phyloP scores from a whole-genome alignment of 1,140 invertebrate genomes.

The Manduca sexta region DNA sequence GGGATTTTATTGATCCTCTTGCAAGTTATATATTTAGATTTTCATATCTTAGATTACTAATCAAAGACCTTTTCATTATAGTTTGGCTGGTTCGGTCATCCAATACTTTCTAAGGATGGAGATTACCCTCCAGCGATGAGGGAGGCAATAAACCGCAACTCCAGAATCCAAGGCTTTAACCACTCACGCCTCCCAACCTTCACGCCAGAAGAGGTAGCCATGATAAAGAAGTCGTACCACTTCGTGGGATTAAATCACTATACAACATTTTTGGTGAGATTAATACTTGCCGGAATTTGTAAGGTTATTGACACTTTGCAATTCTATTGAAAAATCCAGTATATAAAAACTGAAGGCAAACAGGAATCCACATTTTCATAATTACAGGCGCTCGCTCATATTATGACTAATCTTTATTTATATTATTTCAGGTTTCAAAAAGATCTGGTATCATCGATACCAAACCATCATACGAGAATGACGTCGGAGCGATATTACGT shows the following conservation, averaged over 20 bases:
- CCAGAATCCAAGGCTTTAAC: conserved; percentile 65
- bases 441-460: conserved; percentile 14
- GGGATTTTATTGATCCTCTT: no score
- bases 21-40: no score
- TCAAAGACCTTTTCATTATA: conserved; percentile 41
- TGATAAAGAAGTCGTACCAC: conserved; percentile 71
- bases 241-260: conserved; percentile 77
- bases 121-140: conserved; percentile 78
- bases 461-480: conserved; percentile 44
- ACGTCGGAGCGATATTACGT: conserved; percentile 39
- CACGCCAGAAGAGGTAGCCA: conserved; percentile 51
- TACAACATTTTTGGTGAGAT: conserved; percentile 50
- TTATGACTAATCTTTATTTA: no score
- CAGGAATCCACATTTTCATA: no score
- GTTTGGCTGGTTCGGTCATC: conserved; percentile 78
- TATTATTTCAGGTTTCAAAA: conserved; percentile 5
- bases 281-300: no score
- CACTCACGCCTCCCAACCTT: conserved; percentile 73
- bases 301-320: no score
- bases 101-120: conserved; percentile 75
- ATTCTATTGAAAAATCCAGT: no score
- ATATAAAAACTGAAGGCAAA: no score
- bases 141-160: conserved; percentile 70
- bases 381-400: no score
- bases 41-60: no score